Base-by-base conservation (phyloP, 2,888 invertebrate genomes). In the Bembecia ichneumoniformis region DNA sequence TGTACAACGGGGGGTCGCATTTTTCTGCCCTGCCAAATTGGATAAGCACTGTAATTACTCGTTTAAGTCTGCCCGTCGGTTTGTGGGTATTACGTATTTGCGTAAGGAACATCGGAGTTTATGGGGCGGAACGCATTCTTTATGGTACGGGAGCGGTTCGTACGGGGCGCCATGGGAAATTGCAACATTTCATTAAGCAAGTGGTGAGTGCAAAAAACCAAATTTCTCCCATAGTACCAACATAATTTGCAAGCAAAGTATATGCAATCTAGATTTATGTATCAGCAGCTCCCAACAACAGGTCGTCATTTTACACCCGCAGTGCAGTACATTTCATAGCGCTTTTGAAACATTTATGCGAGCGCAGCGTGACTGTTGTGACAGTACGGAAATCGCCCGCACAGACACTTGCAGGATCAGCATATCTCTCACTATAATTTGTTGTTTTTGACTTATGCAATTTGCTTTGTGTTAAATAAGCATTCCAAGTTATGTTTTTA, bases 31-130 rank as follows among this genome's bases (percentile, higher is more conserved):
- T 72, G 78, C 81, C 81, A 83, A 87, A 87, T 84, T 87, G 86
- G 83, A 82, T 87, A 84, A 86, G 79, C 77, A 82, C 82, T 74
- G 78, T 82, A 84, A 87, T 87, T 83, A 82, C 71, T 75, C 77
- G 77, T 77, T 82, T 77, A 77, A 77, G 64, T 74, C 71, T 51
- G 52, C 49, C 45, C 49, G 49, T 54, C 62, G 68, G 67, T 71
- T 71, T 72, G 75, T 76, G 68, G 72, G 70, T 74, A 74, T 77
- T 77, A 62, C 64, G 58, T 49, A 50, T 51, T 58, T 58, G 64
- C 69, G 68, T 67, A 64, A 70, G 67, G 72, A 64, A 69, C 73
- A 67, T 55, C 54, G 49, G 59, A 64, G 71, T 77, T 78, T 75
- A 77, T 77, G 75, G 72, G 70, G 64, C 70, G 66, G 72, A 75